phyloP scores from a whole-genome alignment of 2,888 invertebrate species.

The Suillia variegata region DNA sequence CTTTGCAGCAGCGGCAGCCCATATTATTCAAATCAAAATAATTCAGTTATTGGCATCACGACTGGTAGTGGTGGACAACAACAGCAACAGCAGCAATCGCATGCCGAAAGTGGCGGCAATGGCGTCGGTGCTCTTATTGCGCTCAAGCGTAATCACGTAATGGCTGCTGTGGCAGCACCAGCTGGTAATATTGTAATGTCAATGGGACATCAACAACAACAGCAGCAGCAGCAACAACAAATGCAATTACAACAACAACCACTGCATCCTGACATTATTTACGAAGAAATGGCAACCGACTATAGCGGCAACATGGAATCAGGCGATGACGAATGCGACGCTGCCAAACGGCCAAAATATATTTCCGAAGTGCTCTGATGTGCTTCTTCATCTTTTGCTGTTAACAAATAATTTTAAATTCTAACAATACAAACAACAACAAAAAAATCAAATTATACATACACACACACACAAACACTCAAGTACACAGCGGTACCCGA shows the following conservation, averaged over 20 bases:
- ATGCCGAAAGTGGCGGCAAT: conserved; percentile 16
- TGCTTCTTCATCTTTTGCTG: conserved; percentile 42
- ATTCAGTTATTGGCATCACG: conserved; percentile 31
- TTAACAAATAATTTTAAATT: conserved; percentile 34
- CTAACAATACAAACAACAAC: too few species aligned
- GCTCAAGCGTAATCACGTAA: conserved; percentile 56
- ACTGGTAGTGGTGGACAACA: conserved; percentile 23
- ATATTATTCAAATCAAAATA: conserved; percentile 56
- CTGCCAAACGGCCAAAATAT: conserved; percentile 58
- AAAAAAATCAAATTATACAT: conserved; percentile 38
- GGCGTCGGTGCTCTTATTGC: conserved; percentile 54
- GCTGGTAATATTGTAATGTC: conserved; percentile 29
- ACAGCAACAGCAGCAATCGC: conserved; percentile 17
- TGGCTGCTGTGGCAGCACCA: conserved; percentile 45
- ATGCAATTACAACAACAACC: conserved; percentile 36
- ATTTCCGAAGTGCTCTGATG: conserved; percentile 57
- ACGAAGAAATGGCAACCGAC: conserved; percentile 57
- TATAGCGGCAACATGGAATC: conserved; percentile 55
- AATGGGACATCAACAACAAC: conserved; percentile 42
- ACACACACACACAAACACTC: conserved; percentile 17
- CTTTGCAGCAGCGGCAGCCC: conserved; percentile 51
- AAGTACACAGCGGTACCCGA: conserved; percentile 18
- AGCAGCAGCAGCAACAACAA: conserved; percentile 38
- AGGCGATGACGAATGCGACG: conserved; percentile 56
- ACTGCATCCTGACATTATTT: conserved; percentile 52